These are phyloP conservation scores for Spheniscus humboldti DNA, from an alignment of 2,797 vertebrate genomes.

Conservation along the genomic window DNA sequence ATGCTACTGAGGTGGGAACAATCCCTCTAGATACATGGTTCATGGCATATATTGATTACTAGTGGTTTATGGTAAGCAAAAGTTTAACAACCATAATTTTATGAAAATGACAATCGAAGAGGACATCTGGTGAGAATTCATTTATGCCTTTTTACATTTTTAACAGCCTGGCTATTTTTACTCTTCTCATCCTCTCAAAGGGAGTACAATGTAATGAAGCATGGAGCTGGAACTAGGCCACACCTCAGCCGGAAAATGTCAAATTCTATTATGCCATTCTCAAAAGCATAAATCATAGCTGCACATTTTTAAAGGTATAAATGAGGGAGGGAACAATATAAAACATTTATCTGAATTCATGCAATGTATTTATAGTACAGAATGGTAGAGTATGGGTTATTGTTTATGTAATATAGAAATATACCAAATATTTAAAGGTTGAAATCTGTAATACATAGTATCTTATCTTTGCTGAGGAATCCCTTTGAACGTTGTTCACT, in stretches of 20 bases:
- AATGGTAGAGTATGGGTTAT: background rate
- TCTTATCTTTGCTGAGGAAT: background rate
- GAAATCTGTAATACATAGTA: background rate
- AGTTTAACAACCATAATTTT: slow-evolving; percentile 51
- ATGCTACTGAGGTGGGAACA: background rate
- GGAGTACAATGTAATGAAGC: slow-evolving; percentile 77
- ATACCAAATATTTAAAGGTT: background rate
- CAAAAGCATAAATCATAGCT: slow-evolving; percentile 76
- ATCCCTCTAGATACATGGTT: background rate
- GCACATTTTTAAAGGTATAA: slow-evolving; percentile 41
- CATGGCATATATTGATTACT: background rate
- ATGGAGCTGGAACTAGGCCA: slow-evolving; percentile 77
- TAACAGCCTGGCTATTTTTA: slow-evolving; percentile 79
- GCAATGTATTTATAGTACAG: background rate
- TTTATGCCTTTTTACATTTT: slow-evolving; percentile 76
- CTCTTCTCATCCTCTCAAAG: slow-evolving; percentile 72
- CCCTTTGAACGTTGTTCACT: background rate
- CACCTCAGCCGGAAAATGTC: slow-evolving; percentile 83
- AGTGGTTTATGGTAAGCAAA: background rate
- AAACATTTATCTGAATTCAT: slow-evolving; percentile 14
- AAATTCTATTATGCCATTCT: slow-evolving; percentile 74
- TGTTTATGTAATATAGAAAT: background rate
- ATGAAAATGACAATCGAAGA: slow-evolving; percentile 68
- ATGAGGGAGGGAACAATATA: background rate
- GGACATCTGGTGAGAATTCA: slow-evolving; percentile 72